Conservation (phyloP, 2,113 vertebrate genomes). For the Crotalus helleri region DNA sequence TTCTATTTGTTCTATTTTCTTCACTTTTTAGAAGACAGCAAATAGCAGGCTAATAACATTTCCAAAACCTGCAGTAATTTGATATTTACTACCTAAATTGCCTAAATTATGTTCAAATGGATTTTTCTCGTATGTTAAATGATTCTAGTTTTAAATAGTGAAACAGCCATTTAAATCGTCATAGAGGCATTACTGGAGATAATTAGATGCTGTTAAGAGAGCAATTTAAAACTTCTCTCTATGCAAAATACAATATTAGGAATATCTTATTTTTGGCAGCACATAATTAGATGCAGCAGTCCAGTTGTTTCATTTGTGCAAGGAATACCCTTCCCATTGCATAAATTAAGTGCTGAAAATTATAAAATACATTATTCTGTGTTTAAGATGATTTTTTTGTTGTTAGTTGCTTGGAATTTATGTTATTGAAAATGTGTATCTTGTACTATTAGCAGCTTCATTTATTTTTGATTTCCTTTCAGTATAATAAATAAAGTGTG, state of each 20-base stretch:
- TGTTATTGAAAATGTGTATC: background rate
- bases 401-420: background rate
- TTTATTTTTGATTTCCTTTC: background rate
- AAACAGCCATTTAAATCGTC: background rate
- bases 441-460: background rate
- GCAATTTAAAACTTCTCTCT: background rate
- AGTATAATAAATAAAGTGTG: background rate
- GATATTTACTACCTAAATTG: background rate
- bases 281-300: background rate
- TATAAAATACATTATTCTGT: background rate
- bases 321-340: background rate
- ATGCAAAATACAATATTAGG: background rate
- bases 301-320: fast-evolving
- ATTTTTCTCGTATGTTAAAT: background rate
- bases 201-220: background rate
- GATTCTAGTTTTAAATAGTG: background rate
- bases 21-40: background rate
- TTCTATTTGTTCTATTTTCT: background rate
- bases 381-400: background rate
- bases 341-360: background rate
- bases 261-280: background rate
- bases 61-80: background rate
- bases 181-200: background rate
- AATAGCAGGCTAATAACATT: background rate
- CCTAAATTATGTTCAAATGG: background rate